Evolutionary conservation across 2,888 invertebrate genomes (phyloP), one percentile per base, ranked within the genome.

Genomic region (Lymantria monacha): DNA sequence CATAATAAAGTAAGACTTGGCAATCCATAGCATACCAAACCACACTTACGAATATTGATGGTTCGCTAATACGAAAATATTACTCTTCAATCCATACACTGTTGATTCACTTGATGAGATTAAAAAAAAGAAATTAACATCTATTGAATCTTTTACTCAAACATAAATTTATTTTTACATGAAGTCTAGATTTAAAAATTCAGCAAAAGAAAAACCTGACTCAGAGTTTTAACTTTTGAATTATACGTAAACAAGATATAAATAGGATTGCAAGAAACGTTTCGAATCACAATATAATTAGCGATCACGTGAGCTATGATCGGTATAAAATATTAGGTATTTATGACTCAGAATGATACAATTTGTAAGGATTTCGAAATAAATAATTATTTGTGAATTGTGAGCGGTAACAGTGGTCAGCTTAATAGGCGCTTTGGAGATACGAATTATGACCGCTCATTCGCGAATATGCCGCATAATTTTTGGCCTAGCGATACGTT

Each of bases 191-290:
- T 61, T 49, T 55, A 47, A 55, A 55, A 51, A 42, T 44, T 56
- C 43, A 42, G 22, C 22, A 22, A 22, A 30, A 49, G 37, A 44
- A 55, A 43, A 50, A 48, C 47, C 52, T 58, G 58, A 64, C 52
- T 61, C 65, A 61, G 33, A 43, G 15, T 41, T 33, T 42, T 44
- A 30, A 46, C 41, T 31, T 49, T 45, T 49, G 30, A 48, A 52
- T 55, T 53, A 58, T 48, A 38, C 42, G 54, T 53, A 54, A 54
- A 61, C 55, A 61, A 46, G 49, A 43, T 57, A 63, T 49, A 46
- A 52, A 53, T 58, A 61, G 49, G 15, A 7, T 54, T 30, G 36
- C 49, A 46, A 44, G 61, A 64, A 64, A 44, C 44, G 36, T 40
- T 30, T 42, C 11, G 12, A 7, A 38, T 38, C 38, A 12, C 38